Evolutionary conservation across 2,113 vertebrate species (phyloP), one percentile per base, ranked within the genome.

Genomic region (Charadrius vociferus): DNA sequence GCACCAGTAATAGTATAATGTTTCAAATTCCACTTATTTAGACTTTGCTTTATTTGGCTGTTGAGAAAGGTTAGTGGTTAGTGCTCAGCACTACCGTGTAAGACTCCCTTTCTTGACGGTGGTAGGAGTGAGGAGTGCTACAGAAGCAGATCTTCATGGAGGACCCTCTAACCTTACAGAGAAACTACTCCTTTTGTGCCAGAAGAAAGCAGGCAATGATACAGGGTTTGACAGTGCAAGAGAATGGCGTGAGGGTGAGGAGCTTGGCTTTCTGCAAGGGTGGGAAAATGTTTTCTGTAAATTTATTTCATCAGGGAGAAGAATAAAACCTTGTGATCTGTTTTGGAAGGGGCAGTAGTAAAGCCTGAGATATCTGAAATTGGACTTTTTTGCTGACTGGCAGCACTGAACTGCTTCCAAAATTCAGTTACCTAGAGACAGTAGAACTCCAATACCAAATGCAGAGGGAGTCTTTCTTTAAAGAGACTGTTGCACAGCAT

Each of bases 391-490:
- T 81, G 12, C 45, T 89, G 81, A 88, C 62, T 81, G 30, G 75
- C 67, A 94, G 70, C 68, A 87, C 66, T 80, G 95, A 93, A 87
- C 66, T 70, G 34, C 32, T 87, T 95, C 66, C 83, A 96, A 85
- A 89, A 61, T 56, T 74, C 81, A 92, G 78, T 91, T 86, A 82
- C 70, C 70, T 78, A 89, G 77, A 94, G 73, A 75, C 36, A 70
- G 56, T 41, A 75, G 39, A 93, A 72, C 86, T 91, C 73, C 49
- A 94, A 70, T 37, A 50, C 12, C 61, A 89, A 95, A 95, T 65
- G 81, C 56, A 91, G 61, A 86, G 41, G 22, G 50, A 95, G 49
- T 41, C 55, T 87, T 84, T 84, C 83, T 92, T 93, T 85, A 89
- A 90, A 93, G 61, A 93, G 6, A 62, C 29, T 75, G 36, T 82